Conservation (phyloP, 2,113 vertebrate species). For the Prunella himalayana region DNA sequence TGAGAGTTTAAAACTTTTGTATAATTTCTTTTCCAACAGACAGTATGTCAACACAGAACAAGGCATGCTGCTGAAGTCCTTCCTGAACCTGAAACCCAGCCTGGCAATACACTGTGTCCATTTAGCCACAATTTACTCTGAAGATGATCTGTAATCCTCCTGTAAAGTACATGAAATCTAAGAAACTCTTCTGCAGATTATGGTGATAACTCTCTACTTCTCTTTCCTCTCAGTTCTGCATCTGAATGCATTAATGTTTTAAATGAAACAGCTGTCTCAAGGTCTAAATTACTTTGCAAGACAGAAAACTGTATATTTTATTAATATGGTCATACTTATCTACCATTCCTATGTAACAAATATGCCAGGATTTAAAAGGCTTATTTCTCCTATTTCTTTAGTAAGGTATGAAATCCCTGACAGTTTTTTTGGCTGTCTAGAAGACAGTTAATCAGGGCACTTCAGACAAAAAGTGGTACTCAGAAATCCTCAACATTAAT, state of each 20-base stretch:
- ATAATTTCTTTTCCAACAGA: background rate
- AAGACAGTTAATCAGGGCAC: background rate
- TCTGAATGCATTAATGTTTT: background rate
- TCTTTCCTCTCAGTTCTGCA: background rate
- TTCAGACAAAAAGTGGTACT: background rate
- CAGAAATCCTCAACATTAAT: background rate
- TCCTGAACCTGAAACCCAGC: background rate
- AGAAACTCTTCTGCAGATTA: background rate
- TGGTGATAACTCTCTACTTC: background rate
- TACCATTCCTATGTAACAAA: background rate
- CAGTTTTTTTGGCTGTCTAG: background rate
- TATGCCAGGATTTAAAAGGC: background rate
- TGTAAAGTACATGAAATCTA: background rate
- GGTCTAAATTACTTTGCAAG: constrained; percentile 15
- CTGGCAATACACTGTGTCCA: background rate
- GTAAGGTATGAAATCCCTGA: background rate
- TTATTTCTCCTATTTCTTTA: background rate
- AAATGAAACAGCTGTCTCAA: constrained; percentile 8
- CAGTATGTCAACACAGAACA: background rate
- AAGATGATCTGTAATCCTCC: background rate
- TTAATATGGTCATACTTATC: background rate
- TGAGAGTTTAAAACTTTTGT: background rate
- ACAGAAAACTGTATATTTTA: background rate
- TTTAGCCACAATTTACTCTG: background rate
- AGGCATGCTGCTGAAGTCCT: background rate